Evolutionary conservation across 1,140 invertebrate genomes (phyloP), one percentile per base, ranked within the genome.

Genomic region (Heliothis virescens): DNA sequence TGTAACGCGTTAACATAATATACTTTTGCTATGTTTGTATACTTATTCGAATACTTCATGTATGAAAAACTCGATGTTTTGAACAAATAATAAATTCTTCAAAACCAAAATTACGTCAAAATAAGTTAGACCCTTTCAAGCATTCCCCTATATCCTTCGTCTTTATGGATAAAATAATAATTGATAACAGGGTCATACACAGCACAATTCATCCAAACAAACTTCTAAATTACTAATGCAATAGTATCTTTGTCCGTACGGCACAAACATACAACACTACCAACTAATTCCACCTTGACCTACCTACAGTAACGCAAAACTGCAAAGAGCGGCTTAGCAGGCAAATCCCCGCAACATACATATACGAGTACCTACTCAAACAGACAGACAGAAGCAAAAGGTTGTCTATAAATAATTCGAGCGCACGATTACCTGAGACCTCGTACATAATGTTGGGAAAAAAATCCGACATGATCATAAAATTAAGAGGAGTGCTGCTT

Each of bases 381-480:
- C 15, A n/a, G 59, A n/a, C 34, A 16, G 9, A 3, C 63, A 21
- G 41, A 16, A 26, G 47, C n/a, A 67, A 10, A 41, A 50, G 47
- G 47, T 26, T 48, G 50, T 12, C 15, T 16, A 26, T 72, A 72
- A 67, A 67, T 55, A 55, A 72, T 72, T 72, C 52, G 50, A 72
- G 16, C 50, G 26, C 63, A 67, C 62, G 12, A 52, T 52, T 69
- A 26, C 63, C 60, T 34, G 15, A 13, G 9, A 63, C 15, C 15
- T 47, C 47, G 41, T 55, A 72, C 21, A 13, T 55, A 72, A 52
- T 72, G 11, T 55, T 2, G 67, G 21, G 67, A 41, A 72, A 67
- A 55, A 71, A 72, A 72, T 72, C 67, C 67, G n/a, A 72, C 67
- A 72, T 72, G 67, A 72, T 34, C 67, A 55, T 72, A 72, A 72